Conservation (phyloP, 2,888 invertebrate genomes). For the Amphipyra berbera region DNA sequence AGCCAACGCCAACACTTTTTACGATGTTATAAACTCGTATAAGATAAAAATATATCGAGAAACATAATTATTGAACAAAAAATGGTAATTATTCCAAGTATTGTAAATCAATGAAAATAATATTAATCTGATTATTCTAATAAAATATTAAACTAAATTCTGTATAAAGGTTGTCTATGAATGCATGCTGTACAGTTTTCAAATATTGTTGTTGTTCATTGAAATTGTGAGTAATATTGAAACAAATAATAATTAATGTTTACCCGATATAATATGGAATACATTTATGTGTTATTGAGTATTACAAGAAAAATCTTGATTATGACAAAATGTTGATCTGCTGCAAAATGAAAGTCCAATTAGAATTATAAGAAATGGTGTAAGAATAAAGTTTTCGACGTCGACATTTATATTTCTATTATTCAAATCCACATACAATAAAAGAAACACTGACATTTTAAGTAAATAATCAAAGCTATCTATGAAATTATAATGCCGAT, state of each 20-base stretch:
- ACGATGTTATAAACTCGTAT: constrained; percentile 1
- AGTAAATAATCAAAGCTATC: too few relatives aligned
- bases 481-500: too few relatives aligned
- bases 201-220: constrained; percentile 33
- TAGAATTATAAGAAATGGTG: constrained; percentile 32
- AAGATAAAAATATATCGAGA: constrained; percentile 5
- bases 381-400: constrained; percentile 45
- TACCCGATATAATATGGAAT: constrained; percentile 6
- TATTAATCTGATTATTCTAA: constrained; percentile 3
- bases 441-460: too few relatives aligned
- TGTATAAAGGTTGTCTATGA: constrained; percentile 9
- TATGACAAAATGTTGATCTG: constrained; percentile 40
- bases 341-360: constrained; percentile 34
- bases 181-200: constrained; percentile 53
- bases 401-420: constrained; percentile 3
- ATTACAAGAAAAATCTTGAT: constrained; percentile 18
- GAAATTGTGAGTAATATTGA: constrained; percentile 30
- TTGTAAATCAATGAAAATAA: constrained; percentile 10
- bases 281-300: constrained; percentile 31
- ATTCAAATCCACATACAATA: neutral
- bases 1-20: too few relatives aligned
- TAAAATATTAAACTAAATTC: neutral
- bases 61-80: constrained; percentile 18
- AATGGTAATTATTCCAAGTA: neutral
- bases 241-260: constrained; percentile 9